Conservation (phyloP, 2,113 vertebrate genomes). For the Trochalopteron elliotii region DNA sequence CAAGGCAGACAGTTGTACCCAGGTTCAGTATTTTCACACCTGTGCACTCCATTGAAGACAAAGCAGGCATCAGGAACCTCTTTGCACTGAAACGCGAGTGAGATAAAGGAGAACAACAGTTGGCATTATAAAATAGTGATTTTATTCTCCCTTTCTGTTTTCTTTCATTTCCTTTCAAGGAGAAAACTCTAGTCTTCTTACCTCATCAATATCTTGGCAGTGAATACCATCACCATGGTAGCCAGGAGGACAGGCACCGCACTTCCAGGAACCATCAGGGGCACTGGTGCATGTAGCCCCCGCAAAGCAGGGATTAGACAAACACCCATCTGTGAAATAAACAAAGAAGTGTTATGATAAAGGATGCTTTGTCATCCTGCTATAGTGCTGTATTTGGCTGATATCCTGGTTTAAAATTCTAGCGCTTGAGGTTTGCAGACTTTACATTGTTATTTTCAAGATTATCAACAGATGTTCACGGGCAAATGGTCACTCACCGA, state of each 20-base stretch:
- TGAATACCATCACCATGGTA: slow-evolving; percentile 89
- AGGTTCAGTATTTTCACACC: slow-evolving; percentile 92
- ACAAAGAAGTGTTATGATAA: not conserved
- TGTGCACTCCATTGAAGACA: slow-evolving; percentile 84
- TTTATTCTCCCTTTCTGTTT: not conserved
- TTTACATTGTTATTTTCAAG: not conserved
- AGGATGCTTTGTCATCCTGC: not conserved
- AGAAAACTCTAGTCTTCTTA: slow-evolving; percentile 23
- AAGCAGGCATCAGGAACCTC: slow-evolving; percentile 92
- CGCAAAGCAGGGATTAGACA: slow-evolving; percentile 95
- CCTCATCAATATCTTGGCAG: slow-evolving; percentile 94
- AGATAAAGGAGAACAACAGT: not conserved
- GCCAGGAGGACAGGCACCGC: slow-evolving; percentile 88
- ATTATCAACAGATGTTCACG: not conserved
- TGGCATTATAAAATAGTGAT: not conserved
- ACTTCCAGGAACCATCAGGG: slow-evolving; percentile 92
- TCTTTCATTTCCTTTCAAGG: not conserved
- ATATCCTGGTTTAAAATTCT: not conserved
- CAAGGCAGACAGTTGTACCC: slow-evolving; percentile 96
- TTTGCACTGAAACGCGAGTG: slow-evolving; percentile 77
- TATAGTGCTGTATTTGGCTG: not conserved
- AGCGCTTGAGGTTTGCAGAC: not conserved
- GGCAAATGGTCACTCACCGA: slow-evolving; percentile 71
- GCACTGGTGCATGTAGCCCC: slow-evolving; percentile 88
- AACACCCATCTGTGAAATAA: slow-evolving; percentile 86